Evolutionary conservation across 2,797 vertebrate species (phyloP), one percentile per base, ranked within the genome.

Genomic region (Rhyacichthys aspro): DNA sequence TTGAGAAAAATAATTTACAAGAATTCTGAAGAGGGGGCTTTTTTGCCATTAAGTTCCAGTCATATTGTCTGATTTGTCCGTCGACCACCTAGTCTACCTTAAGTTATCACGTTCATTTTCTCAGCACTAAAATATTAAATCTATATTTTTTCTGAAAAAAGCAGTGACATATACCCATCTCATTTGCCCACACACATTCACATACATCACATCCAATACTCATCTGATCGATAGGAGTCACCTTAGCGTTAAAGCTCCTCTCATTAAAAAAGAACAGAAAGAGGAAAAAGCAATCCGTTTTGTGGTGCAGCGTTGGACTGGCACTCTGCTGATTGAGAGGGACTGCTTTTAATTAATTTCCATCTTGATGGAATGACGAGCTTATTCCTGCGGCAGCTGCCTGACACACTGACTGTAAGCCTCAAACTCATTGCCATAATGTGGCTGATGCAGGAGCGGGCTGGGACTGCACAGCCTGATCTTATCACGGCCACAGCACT

Each of bases 361-460:
- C 86, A 86, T 75, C 86, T 86, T 88, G 90, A 91, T 90, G 84
- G 84, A 88, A 89, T 83, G 86, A 83, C 72, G 82, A 79, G 83
- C 88, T 91, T 86, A 90, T 68, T 76, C 72, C 70, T 77, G 74
- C 86, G 81, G 86, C 86, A 82, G 66, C 43, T 28, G 76, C 72
- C 79, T 79, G 76, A n/a, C n/a, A n/a, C n/a, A n/a, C n/a, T n/a
- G n/a, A 81, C 82, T 79, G 76, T 89, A 84, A 90, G 86, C 85
- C 80, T 85, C n/a, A n/a, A n/a, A n/a, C n/a, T n/a, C 90, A 92
- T 92, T 79, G 88, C 81, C 81, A 74, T 91, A 91, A 92, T 93
- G 88, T 87, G 85, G 23, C 23, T 28, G 23, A 28, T 6, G 23
- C 23, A 11, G 17, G 43, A 45, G 47, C 46, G 8, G 2, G 19